Percentiles rank a stretch among this genome's conserved stretches.
Conservation (phyloP, 2,113 vertebrate species). For the Trinectes maculatus region DNA sequence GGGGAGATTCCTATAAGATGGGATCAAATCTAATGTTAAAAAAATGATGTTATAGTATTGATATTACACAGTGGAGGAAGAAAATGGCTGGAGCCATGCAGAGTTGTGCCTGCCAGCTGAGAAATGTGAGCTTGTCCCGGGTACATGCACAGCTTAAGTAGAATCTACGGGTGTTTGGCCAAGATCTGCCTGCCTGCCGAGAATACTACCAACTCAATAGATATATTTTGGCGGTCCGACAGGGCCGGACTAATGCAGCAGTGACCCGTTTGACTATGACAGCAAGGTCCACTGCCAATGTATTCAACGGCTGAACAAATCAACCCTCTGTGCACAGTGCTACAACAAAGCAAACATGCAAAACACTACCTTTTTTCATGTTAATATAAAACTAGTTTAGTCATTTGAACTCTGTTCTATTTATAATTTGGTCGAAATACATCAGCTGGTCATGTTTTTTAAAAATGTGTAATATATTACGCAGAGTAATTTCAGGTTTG, state of each 20-base stretch:
- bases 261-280: not conserved
- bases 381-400: too few relatives aligned
- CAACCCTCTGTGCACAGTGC: not conserved
- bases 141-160: not conserved
- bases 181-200: not conserved
- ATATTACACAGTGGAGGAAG: too few relatives aligned
- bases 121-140: not conserved
- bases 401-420: not conserved
- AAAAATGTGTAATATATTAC: constrained; percentile 15
- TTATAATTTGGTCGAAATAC: not conserved
- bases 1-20: too few relatives aligned
- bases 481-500: constrained; percentile 8
- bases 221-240: not conserved
- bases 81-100: too few relatives aligned
- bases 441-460: constrained; percentile 3
- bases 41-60: not conserved
- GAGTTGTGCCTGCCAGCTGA: too few relatives aligned
- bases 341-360: not conserved
- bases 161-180: not conserved
- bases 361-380: not conserved
- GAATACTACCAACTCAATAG: not conserved
- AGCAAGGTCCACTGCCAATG: not conserved
- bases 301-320: not conserved
- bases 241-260: not conserved
- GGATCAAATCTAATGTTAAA: too few relatives aligned